phyloP scores from a whole-genome alignment of 2,888 invertebrate genomes.

The Orchestes rusci region DNA sequence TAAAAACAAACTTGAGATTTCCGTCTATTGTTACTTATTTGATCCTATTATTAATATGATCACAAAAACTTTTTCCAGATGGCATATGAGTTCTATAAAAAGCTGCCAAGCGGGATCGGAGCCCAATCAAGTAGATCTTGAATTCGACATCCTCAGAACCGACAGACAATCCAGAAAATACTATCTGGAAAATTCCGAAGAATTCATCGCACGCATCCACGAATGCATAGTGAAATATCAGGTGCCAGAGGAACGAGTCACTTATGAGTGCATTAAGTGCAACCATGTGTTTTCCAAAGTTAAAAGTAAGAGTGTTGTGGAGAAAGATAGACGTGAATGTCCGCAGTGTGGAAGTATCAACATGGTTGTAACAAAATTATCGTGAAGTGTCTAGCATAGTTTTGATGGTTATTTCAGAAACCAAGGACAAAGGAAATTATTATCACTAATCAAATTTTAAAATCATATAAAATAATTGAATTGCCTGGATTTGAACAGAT shows the following conservation, averaged over 20 bases:
- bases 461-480: too few relatives aligned
- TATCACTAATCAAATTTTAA: too few relatives aligned
- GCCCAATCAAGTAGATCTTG: constrained; percentile 46
- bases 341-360: too few relatives aligned
- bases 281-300: constrained; percentile 50
- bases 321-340: too few relatives aligned
- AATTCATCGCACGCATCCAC: constrained; percentile 33
- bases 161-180: constrained; percentile 54
- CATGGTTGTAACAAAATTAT: too few relatives aligned
- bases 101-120: constrained; percentile 43
- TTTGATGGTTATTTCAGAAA: too few relatives aligned
- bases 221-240: constrained; percentile 31
- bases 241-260: constrained; percentile 42
- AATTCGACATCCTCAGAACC: constrained; percentile 55
- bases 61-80: constrained; percentile 32
- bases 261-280: constrained; percentile 57
- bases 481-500: too few relatives aligned
- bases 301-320: constrained; percentile 25
- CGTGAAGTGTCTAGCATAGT: too few relatives aligned
- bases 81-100: constrained; percentile 49
- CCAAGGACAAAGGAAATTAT: too few relatives aligned
- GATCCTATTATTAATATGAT: too few relatives aligned
- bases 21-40: too few relatives aligned
- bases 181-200: constrained; percentile 48
- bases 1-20: too few relatives aligned